phyloP scores from a whole-genome alignment of 2,113 vertebrate species.

The Poecilia latipinna region DNA sequence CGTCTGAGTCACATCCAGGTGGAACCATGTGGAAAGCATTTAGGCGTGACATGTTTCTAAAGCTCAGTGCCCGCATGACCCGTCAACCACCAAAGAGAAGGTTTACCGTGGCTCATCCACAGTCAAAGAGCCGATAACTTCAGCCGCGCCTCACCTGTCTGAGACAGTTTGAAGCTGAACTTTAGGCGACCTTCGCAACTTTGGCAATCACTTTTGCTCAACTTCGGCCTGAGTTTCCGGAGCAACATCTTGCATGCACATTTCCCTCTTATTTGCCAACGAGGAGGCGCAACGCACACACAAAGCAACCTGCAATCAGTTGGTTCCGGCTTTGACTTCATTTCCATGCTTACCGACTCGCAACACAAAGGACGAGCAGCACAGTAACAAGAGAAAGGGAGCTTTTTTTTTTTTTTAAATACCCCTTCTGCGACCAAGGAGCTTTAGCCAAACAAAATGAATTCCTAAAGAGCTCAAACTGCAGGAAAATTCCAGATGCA shows the following conservation, averaged over 20 bases:
- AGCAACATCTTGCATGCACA: constrained; percentile 2
- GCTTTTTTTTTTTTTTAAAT: not conserved
- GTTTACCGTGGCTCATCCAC: not conserved
- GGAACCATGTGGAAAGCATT: no score
- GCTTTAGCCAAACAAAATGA: not conserved
- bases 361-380: constrained; percentile 9
- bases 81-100: not conserved
- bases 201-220: not conserved
- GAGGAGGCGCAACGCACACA: constrained; percentile 15
- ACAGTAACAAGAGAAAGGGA: not conserved
- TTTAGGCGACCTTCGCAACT: constrained; percentile 9
- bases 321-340: constrained; percentile 45
- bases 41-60: not conserved
- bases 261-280: constrained; percentile 40
- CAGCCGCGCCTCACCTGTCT: not conserved
- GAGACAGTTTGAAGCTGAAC: not conserved
- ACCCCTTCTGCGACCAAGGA: not conserved
- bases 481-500: not conserved
- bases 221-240: constrained; percentile 23
- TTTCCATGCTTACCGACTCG: constrained; percentile 42
- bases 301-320: constrained; percentile 27
- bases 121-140: not conserved
- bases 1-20: no score
- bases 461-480: no score
- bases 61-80: not conserved